Base-by-base conservation (phyloP, 1,140 invertebrate genomes). In the Cotesia typhae region DNA sequence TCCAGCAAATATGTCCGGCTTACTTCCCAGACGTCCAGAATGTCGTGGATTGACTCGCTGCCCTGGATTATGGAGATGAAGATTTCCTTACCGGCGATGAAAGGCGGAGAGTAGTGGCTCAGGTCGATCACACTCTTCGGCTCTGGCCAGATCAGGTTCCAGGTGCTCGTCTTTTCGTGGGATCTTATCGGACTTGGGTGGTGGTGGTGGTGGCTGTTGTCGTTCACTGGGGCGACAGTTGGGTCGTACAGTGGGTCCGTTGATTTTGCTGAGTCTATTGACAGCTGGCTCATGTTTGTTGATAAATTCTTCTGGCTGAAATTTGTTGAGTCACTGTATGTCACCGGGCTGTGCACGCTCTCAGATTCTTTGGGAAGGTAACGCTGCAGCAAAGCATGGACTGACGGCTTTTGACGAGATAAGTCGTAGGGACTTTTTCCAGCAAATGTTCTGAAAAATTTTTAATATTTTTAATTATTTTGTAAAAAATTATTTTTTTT, bases 101-200 rank as follows among this genome's bases (percentile, higher is more conserved):
- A 92, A 75, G 82, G 88, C 78, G 72, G 88, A 74, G 72, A 87
- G 77, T 70, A 88, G 80, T 77, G 85, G 73, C 72, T 85, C 2
- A 90, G 81, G 75, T 91, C 89, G 2, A 89, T 78, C 14, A 92
- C 87, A 67, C 83, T 87, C 76, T 90, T 90, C 3, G 91, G 91
- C 73, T 89, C 88, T 3, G 91, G 91, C 91, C 91, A 92, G 12
- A 92, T 79, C 20, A 90, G 79, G 73, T 79, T 81, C 71, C 84
- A 87, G 72, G 84, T 73, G 2, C 81, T 74, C 9, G 74, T 74
- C 78, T 82, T 84, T n/a, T 81, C 78, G 2, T 52, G 17, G 6
- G 68, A 78, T 69, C 75, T 79, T 4, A 75, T 72, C 4, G 83
- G 82, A 75, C 82, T 86, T 7, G 83, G 80, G 52, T 77, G 81